Base-by-base conservation (phyloP, 2,888 invertebrate genomes). In the Unio pictorum region DNA sequence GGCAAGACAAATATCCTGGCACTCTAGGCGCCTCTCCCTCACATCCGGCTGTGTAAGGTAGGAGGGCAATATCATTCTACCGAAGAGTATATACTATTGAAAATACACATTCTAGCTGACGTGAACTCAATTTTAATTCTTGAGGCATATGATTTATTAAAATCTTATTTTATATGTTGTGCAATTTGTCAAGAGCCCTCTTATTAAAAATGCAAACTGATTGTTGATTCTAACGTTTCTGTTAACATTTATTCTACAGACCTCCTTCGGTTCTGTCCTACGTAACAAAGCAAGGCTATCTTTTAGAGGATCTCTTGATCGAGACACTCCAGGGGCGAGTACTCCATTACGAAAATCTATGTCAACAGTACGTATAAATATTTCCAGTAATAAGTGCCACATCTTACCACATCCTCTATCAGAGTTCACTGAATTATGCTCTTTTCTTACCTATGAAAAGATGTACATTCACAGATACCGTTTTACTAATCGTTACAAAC, bases 201-300 rank as follows among this genome's bases (percentile, higher is more conserved):
- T 20, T 6, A 23, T 55, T 28, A n/a, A 5, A 17, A 30, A 58
- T 30, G 66, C n/a, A 18, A 18, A 45, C 6, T 68, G 18, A 23
- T 34, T 17, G 17, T 59, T 60, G 59, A 59, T 18, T 23, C 17
- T 26, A 20, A 8, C 20, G 4, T 1, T 45, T 45, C 3, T 45
- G 11, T n/a, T 55, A 2, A 59, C 34, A 55, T 65, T 61, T 67
- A 61, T 68, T 67, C 72, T 72, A 23, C 80, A 86, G 86, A 85
- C 82, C 73, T 79, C 84, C 6, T 86, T 86, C 72, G 82, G 85
- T 8, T 82, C 84, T 7, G 83, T 85, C 23, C 69, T 85, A 56
- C 72, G 84, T 26, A 85, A 84, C 61, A 86, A 85, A 69, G 85
- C 85, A 55, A 75, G 86, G 18, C 68, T 87, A 30, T 86, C 86